A percentile compares a stretch with the other conserved stretches of the same genome.
Conservation (phyloP, 37 sponge, comb jelly and placozoan species). For the Chondrilla cf. caribensis region DNA sequence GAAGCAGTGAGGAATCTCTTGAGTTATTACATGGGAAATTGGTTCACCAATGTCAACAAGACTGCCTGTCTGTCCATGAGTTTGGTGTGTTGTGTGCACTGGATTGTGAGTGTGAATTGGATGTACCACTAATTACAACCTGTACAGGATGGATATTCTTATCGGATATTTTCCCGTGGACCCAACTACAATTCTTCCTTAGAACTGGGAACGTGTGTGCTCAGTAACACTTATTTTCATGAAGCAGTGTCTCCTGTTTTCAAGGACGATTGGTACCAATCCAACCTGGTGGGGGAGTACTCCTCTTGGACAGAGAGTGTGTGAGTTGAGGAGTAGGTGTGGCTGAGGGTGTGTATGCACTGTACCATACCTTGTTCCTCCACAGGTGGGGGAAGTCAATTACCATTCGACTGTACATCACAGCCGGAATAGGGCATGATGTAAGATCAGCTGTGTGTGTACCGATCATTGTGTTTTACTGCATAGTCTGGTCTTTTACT, state of each 20-base stretch:
- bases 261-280: neutral
- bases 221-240: slow-evolving; percentile 14
- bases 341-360: neutral
- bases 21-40: neutral
- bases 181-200: neutral
- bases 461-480: too few relatives aligned
- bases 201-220: slow-evolving; percentile 9
- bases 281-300: slow-evolving; percentile 31
- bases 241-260: slow-evolving; percentile 67
- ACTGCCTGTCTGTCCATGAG: neutral
- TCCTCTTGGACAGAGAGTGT: slow-evolving; percentile 85
- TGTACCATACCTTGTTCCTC: too few relatives aligned
- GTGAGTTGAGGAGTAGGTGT: slow-evolving; percentile 25
- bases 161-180: neutral
- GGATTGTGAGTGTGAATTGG: neutral
- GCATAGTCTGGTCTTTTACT: too few relatives aligned
- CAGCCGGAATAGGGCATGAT: slow-evolving; percentile 10
- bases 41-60: neutral
- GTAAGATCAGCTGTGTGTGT: neutral
- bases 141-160: neutral
- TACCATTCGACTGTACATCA: neutral
- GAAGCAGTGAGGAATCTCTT: neutral
- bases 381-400: too few relatives aligned
- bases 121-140: too few relatives aligned
- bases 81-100: neutral